Evolutionary conservation across 2,888 invertebrate species (phyloP), one percentile per base, ranked within the genome.

Genomic region (Cephus runcator): DNA sequence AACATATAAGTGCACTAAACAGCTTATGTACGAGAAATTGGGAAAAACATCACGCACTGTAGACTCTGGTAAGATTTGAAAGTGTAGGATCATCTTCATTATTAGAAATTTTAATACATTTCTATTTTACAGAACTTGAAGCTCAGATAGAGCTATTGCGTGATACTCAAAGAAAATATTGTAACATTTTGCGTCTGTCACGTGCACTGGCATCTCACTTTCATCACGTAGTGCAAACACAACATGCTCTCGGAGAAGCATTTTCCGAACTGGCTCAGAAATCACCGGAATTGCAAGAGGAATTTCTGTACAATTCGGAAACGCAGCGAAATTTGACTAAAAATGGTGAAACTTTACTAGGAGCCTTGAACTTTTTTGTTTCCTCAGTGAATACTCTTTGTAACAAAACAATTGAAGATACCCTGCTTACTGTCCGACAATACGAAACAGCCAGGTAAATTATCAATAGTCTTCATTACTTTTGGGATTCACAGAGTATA

Each of bases 331-430:
- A 97, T 87, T 93, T 99, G 81, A 96, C 96, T 35, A 97, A 97
- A 92, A 98, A 99, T 92, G 98, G 98, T 11, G 98, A 99, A 92
- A 95, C 97, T 78, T 93, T 99, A 83, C 92, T 98, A 87, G 97
- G 96, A 81, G 98, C 99, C 83, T 94, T 99, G 87, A 98, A 98
- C 92, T 98, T 98, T 93, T 99, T 99, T 93, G 97, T 97, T 88
- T 98, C 97, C 75, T 97, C 98, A 36, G 96, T 99, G 77, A 96
- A 97, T 92, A 99, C 99, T 31, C 94, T 99, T 87, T 97, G 98
- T 92, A 96, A 98, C 93, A 98, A 98, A 93, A 99, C 99, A 73
- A 99, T 99, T 92, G 98, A 99, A 91, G 99, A 99, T 92, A 99
- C 96, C 3, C 92, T 97, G 84, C 93, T 95, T 81, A 97, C 96